phyloP scores from a whole-genome alignment of 2,888 invertebrate species.

The Vesta saturnalis region DNA sequence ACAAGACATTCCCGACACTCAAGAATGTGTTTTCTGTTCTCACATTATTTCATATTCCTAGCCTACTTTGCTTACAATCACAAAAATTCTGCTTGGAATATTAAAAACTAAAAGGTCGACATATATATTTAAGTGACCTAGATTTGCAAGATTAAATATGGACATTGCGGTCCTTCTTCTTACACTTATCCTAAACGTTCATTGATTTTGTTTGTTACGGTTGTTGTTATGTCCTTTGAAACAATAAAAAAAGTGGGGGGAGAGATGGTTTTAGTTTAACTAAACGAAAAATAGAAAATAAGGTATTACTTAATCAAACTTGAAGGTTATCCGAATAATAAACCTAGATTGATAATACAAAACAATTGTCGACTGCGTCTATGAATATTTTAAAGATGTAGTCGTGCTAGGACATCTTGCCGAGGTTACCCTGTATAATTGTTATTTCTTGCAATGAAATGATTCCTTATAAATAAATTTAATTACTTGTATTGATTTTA shows the following conservation, averaged over 20 bases:
- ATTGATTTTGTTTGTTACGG: not conserved
- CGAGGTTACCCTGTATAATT: not conserved
- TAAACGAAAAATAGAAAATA: not conserved
- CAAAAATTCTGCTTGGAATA: not conserved
- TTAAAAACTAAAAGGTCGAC: conserved; percentile 8
- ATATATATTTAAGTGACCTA: conserved; percentile 3
- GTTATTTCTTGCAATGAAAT: no score
- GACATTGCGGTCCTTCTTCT: conserved; percentile 5
- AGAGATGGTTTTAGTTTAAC: not conserved
- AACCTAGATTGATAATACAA: conserved; percentile 2
- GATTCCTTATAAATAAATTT: no score
- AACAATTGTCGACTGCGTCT: not conserved
- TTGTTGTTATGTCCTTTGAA: not conserved
- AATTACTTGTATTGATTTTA: not conserved
- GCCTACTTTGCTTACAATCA: not conserved
- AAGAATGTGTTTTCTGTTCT: conserved; percentile 7
- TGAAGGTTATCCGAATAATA: conserved; percentile 5
- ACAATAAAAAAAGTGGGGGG: no score
- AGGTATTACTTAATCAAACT: not conserved
- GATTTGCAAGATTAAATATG: not conserved
- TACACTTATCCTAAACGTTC: not conserved
- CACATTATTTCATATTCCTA: not conserved
- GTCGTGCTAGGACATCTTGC: not conserved
- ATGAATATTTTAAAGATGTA: not conserved
- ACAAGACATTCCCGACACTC: conserved; percentile 15